phyloP scores from a whole-genome alignment of 2,888 invertebrate species.

The Phyto melanocephala region DNA sequence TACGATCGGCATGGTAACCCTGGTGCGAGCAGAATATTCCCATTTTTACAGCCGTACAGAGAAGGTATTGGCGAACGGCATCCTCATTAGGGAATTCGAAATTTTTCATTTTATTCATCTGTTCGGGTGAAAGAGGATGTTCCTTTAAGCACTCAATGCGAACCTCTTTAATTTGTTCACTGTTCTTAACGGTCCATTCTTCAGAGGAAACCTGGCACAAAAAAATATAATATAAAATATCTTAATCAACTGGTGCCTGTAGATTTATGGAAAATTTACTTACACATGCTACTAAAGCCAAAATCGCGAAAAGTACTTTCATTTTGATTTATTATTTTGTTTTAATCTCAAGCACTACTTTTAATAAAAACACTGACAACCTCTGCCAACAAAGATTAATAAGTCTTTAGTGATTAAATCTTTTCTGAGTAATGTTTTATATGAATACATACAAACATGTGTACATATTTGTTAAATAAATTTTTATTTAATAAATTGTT shows the following conservation, averaged over 20 bases:
- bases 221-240: background rate
- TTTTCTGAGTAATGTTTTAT: background rate
- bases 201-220: constrained; percentile 69
- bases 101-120: constrained; percentile 69
- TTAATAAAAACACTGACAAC: background rate
- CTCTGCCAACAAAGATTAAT: background rate
- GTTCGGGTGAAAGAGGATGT: constrained; percentile 68
- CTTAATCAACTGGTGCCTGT: no score
- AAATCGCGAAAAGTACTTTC: constrained; percentile 64
- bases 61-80: constrained; percentile 72
- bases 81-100: constrained; percentile 72
- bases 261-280: constrained; percentile 6
- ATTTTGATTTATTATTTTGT: constrained; percentile 32
- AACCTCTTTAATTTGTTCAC: constrained; percentile 71
- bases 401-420: constrained; percentile 24
- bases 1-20: constrained; percentile 75
- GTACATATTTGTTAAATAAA: background rate
- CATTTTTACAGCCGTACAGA: constrained; percentile 72
- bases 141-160: constrained; percentile 72
- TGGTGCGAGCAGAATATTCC: constrained; percentile 72
- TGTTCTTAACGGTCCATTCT: constrained; percentile 73
- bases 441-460: background rate
- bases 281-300: constrained; percentile 64
- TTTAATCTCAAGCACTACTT: background rate
- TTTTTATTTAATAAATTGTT: no score